Conservation (phyloP, 2,888 invertebrate species). For the Aspidiotus destructor region DNA sequence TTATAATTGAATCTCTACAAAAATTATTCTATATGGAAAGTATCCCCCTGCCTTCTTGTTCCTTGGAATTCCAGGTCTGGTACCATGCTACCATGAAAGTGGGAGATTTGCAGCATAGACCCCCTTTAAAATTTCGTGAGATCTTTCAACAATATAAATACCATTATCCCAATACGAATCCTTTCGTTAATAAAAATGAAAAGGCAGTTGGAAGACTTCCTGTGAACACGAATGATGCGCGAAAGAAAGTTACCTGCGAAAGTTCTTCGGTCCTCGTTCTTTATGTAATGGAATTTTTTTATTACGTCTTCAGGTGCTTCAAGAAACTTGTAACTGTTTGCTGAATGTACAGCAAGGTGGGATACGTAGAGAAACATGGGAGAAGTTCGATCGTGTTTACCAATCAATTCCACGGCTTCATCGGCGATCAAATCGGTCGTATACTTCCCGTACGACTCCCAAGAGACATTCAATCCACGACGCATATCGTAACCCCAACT, state of each 20-base stretch:
- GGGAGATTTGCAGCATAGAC: no score
- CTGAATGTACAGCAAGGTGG: conserved; percentile 83
- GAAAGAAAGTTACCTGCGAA: conserved; percentile 67
- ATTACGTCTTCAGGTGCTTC: conserved; percentile 65
- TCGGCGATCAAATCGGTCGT: conserved; percentile 74
- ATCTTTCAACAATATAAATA: no score
- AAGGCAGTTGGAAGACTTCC: not conserved
- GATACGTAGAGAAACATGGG: conserved; percentile 81
- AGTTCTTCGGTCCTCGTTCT: conserved; percentile 57
- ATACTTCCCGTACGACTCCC: conserved; percentile 69
- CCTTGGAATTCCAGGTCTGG: not conserved
- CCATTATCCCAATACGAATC: no score
- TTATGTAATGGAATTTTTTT: conserved; percentile 57
- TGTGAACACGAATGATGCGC: not conserved
- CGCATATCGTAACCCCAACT: conserved; percentile 54
- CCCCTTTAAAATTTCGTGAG: no score
- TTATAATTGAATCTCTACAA: not conserved
- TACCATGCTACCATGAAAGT: no score
- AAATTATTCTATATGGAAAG: no score
- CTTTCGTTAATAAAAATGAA: not conserved
- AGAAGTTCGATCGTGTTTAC: conserved; percentile 52
- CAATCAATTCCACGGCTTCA: conserved; percentile 63
- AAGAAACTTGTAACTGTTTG: conserved; percentile 70
- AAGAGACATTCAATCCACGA: conserved; percentile 56
- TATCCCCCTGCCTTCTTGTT: not conserved